A percentile compares a stretch with the other conserved stretches of the same genome.
Evolutionary conservation across 2,888 invertebrate genomes (phyloP).

Genomic region (Cephus rjabovi): DNA sequence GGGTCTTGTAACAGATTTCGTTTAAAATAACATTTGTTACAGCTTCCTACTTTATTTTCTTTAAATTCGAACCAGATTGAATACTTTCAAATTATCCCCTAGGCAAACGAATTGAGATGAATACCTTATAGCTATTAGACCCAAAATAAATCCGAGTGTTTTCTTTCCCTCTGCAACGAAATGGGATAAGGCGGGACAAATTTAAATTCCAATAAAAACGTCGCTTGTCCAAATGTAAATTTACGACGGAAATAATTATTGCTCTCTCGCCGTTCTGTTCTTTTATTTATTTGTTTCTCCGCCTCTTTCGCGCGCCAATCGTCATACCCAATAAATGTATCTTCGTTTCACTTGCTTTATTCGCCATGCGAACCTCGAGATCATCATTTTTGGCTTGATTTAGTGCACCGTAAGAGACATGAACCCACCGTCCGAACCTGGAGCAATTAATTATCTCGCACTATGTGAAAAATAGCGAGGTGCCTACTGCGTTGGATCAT

Average conservation of each 20-base stretch:
- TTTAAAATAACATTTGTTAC: constrained; percentile 29
- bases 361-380: not conserved
- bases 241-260: constrained; percentile 40
- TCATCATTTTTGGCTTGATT: constrained; percentile 25
- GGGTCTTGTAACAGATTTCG: not conserved
- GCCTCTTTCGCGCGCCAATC: not conserved
- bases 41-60: constrained; percentile 34
- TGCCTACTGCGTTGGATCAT: constrained; percentile 18
- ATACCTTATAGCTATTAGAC: constrained; percentile 30
- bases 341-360: constrained; percentile 2
- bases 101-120: constrained; percentile 25
- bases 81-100: constrained; percentile 13
- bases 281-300: constrained; percentile 25
- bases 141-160: constrained; percentile 37
- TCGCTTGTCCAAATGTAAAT: constrained; percentile 40
- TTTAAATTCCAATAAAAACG: constrained; percentile 38
- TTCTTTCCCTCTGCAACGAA: constrained; percentile 24
- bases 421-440: constrained; percentile 34
- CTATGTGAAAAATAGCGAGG: constrained; percentile 34
- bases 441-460: constrained; percentile 36
- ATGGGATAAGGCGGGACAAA: constrained; percentile 34
- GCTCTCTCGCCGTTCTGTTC: constrained; percentile 17
- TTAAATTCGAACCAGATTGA: not conserved
- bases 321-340: not conserved
- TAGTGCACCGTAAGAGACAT: constrained; percentile 23